Evolutionary conservation across 2,797 vertebrate species (phyloP), one percentile per base, ranked within the genome.

Genomic region (Adrianichthys oophorus): DNA sequence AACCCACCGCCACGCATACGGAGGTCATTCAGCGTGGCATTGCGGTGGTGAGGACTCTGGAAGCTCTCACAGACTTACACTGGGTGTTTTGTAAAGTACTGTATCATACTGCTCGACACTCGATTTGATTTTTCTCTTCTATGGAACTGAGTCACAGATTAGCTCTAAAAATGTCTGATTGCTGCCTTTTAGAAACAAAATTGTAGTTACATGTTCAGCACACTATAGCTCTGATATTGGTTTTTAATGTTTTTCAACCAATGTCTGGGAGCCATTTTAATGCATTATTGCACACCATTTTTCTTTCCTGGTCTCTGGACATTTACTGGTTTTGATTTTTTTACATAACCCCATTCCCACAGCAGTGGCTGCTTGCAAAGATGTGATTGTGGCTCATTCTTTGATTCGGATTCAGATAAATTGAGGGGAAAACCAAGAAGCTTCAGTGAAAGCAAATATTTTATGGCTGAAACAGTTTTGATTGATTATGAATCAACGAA

Each of bases 211-310:
- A 53, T 29, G 2, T 40, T 16, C 52, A 59, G 59, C 21, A 58
- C 55, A 62, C 50, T n/a, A 53, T 42, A 17, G 44, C 48, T 56
- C 37, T 2, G 50, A 64, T 62, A 55, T 68, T 72, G 24, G 71
- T 64, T 32, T 50, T 48, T 83, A 71, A 53, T 48, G 53, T 84
- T 68, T 68, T 84, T 80, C 46, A 78, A 66, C 65, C 26, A 13
- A 71, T 47, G 52, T 76, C 42, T 68, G 82, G 80, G 76, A 80
- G 72, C 82, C 70, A 63, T 76, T 70, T 61, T 75, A 41, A 48
- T 68, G 62, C 60, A 52, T 43, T 41, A 15, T 73, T 73, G 72
- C 78, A 78, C 37, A 53, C 79, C n/a, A 63, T 67, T 50, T 42
- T 29, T 49, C 42, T 10, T 18, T 41, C 4, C 17, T 47, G 13